Evolutionary conservation across 2,797 vertebrate genomes (phyloP).

Genomic region (Scyliorhinus canicula): DNA sequence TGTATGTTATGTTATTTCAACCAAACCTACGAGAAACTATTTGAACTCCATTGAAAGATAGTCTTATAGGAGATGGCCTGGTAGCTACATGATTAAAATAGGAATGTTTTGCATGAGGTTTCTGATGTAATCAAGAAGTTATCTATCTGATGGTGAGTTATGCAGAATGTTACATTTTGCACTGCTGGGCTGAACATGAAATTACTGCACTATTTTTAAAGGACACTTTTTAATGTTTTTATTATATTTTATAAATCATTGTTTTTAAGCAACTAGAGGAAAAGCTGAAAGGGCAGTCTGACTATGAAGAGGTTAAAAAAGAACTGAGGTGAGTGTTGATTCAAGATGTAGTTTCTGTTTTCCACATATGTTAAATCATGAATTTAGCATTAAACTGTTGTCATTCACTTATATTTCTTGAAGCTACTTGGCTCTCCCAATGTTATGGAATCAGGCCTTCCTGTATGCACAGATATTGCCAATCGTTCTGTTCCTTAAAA

Average conservation of each 20-base stretch:
- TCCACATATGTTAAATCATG: too few relatives aligned
- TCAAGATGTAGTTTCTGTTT: background rate
- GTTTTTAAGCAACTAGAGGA: conserved; percentile 83
- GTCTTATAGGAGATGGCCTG: background rate
- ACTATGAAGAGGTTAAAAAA: conserved; percentile 98
- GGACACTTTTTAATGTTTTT: background rate
- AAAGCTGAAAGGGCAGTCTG: conserved; percentile 87
- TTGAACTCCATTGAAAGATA: background rate
- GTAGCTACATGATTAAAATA: background rate
- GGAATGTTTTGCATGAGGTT: background rate
- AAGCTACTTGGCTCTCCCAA: background rate
- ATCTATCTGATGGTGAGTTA: background rate
- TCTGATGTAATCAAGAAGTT: background rate
- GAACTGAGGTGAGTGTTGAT: conserved; percentile 80
- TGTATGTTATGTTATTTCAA: background rate
- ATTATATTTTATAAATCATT: background rate
- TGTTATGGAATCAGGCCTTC: background rate
- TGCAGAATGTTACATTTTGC: background rate
- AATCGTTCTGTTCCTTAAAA: background rate
- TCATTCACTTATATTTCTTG: background rate
- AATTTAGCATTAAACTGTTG: background rate
- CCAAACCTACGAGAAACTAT: background rate
- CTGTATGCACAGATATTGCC: background rate
- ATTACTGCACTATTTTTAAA: background rate
- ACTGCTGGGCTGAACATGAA: background rate